These are phyloP conservation scores for Chrysotoxum bicinctum DNA, from an alignment of 2,888 invertebrate species.

Conservation along the genomic window DNA sequence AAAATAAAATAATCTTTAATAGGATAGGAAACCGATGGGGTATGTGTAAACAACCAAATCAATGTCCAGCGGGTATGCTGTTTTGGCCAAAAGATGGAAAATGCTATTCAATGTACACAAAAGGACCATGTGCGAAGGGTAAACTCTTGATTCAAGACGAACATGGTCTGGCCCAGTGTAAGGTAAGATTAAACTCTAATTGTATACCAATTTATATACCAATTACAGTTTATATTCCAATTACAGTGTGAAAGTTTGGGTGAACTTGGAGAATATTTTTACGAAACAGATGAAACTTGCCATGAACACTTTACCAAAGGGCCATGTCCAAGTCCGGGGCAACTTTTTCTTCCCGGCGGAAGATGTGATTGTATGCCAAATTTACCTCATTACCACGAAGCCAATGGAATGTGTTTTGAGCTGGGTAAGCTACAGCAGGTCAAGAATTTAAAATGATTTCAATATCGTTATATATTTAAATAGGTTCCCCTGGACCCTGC, in stretches of 20 bases:
- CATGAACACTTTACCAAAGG: constrained; percentile 91
- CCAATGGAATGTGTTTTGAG: constrained; percentile 88
- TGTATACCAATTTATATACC: constrained; percentile 9
- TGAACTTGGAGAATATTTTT: constrained; percentile 83
- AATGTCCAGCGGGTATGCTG: constrained; percentile 86
- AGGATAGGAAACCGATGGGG: constrained; percentile 87
- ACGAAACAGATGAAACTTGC: constrained; percentile 86
- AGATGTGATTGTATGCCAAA: constrained; percentile 88
- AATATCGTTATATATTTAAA: not conserved
- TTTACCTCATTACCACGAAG: constrained; percentile 88
- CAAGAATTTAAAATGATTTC: not conserved
- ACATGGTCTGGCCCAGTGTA: constrained; percentile 86
- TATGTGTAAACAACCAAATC: constrained; percentile 86
- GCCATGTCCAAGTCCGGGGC: constrained; percentile 89
- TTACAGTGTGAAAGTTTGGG: constrained; percentile 84
- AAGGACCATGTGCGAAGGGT: constrained; percentile 90
- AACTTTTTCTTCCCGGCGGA: constrained; percentile 88
- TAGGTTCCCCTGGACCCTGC: constrained; percentile 90
- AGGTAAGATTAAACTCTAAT: constrained; percentile 79
- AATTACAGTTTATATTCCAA: constrained; percentile 60
- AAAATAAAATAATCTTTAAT: constrained; percentile 66
- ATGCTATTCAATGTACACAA: constrained; percentile 87
- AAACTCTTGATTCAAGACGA: constrained; percentile 85
- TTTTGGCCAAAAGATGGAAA: constrained; percentile 90
- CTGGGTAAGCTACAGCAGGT: constrained; percentile 84